Conservation (phyloP, 2,113 vertebrate species). For the human (Homo sapiens) region GRCh38 chr20:51449501-51450000, state of each 20-base stretch:
- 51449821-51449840: neutral
- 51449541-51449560: neutral
- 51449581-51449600: neutral
- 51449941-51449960: neutral
- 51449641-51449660: neutral
- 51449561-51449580: neutral
- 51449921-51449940: neutral
- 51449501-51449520: fast-evolving
- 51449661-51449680: neutral
- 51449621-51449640: neutral
- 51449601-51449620: neutral
- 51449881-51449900: neutral
- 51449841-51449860: neutral
- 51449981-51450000: neutral
- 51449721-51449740: neutral
- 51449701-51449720: neutral
- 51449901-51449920: no score
- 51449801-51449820: neutral
- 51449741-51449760: neutral
- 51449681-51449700: neutral
- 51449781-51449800: neutral
- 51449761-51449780: neutral
- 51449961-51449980: neutral
- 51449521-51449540: no score
- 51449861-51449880: neutral